Base-by-base conservation (phyloP, 2,888 invertebrate species). In the Bellardia bayeri region DNA sequence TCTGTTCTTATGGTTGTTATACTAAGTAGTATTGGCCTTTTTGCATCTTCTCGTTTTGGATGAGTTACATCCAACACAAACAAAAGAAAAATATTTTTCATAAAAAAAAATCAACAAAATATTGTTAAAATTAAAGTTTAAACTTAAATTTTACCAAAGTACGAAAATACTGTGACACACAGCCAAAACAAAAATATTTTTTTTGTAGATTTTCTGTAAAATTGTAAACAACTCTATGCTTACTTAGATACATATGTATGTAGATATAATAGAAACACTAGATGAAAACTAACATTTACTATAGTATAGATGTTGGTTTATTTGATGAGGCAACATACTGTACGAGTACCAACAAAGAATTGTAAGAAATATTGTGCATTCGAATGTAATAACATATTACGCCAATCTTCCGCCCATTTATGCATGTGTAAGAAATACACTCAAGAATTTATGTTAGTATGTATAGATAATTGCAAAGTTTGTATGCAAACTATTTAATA, bases 61-160 rank as follows among this genome's bases (percentile, higher is more conserved):
- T 74, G 64, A 61, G 61, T 51, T 83, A 56, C 68, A 72, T 63
- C 16, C 37, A 4, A 23, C 13, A 66, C 16, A 66, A 45, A 66
- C 13, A 45, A 42, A 42, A 42, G 9, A 13, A 40, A 16, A 14
- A 40, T n/a, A n/a, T n/a, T n/a, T n/a, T n/a, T n/a, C n/a, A n/a
- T n/a, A 16, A 64, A 64, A 40, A 9, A 40, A 9, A 0, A 3
- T 4, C 64, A 64, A 66, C 42, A 9, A 64, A 75, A 75, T 64
- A 63, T 64, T 76, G 63, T 76, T 63, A n/a, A 51, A 76, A 63
- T 51, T 40, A 76, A 76, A 76, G 75, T 61, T 58, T 4, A 30
- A 63, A 75, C 49, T 63, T 63, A 63, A 54, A 72, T n/a, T 54
- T 9, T 37, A 13, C 13, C 45, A 14, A 72, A 30, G 14, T 23